phyloP scores from a whole-genome alignment of 2,113 vertebrate genomes.

The Proteles cristata region DNA sequence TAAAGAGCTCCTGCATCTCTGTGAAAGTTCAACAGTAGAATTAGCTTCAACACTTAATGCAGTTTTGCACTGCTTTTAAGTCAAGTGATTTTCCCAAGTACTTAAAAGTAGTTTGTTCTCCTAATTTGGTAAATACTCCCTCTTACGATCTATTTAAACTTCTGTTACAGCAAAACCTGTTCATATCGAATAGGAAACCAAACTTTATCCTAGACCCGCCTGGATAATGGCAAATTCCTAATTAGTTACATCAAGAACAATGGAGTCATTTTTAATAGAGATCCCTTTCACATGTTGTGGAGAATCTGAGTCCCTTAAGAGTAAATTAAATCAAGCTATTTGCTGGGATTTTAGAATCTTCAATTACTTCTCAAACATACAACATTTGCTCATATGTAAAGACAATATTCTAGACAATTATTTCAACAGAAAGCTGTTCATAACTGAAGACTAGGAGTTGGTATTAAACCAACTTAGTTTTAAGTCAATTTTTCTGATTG shows the following conservation, averaged over 20 bases:
- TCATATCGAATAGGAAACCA: constrained; percentile 25
- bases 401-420: neutral
- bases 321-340: constrained; percentile 56
- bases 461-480: neutral
- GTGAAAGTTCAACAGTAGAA: neutral
- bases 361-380: constrained; percentile 54
- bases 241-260: constrained; percentile 65
- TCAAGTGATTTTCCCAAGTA: neutral
- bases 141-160: constrained; percentile 43
- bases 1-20: neutral
- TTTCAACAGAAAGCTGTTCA: constrained; percentile 34
- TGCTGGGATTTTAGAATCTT: constrained; percentile 58
- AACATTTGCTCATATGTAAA: neutral
- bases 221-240: constrained; percentile 57
- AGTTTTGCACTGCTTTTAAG: constrained; percentile 8
- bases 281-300: constrained; percentile 24
- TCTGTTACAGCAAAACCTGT: constrained; percentile 58
- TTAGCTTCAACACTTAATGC: neutral
- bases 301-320: constrained; percentile 38
- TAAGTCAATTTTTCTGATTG: constrained; percentile 29
- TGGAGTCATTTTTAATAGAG: constrained; percentile 39
- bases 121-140: constrained; percentile 60
- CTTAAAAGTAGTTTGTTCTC: constrained; percentile 51
- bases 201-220: constrained; percentile 19
- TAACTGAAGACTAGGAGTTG: constrained; percentile 27